Base-by-base conservation (phyloP, 2,888 invertebrate genomes). In the Autographa gamma region DNA sequence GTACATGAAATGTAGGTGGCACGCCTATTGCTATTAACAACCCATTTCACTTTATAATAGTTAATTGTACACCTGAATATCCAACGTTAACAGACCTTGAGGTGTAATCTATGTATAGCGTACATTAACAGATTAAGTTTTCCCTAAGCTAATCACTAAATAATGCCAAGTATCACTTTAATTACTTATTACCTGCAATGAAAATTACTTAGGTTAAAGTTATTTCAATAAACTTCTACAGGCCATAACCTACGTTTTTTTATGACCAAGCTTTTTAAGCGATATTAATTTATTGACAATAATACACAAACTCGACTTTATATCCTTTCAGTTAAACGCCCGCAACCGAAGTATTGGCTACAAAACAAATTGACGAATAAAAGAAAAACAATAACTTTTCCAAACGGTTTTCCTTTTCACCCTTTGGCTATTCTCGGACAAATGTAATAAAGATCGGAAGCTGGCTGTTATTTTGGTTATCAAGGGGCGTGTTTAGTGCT, bases 361-460 rank as follows among this genome's bases (percentile, higher is more conserved):
- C 38, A 38, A 38, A 38, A 38, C 38, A 9, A 11, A 38, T 11
- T 38, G 11, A 38, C 38, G 38, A 38, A 38, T 14, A 48, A 48
- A 48, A n/a, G n/a, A 48, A 48, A 8, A n/a, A 5, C 5, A 48
- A n/a, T 48, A 48, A n/a, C 48, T n/a, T n/a, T 48, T n/a, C 38
- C n/a, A n/a, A 5, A 48, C n/a, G n/a, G 1, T 48, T 48, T 48
- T 19, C 54, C 25, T 56, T 16, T 56, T 56, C 9, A 19, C 54
- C 25, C 25, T 56, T 56, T 19, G 13, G 25, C 54, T 25, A 56
- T 56, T 56, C 8, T 19, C 3, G 19, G 25, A n/a, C n/a, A 56
- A 56, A 56, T 54, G 19, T 54, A 54, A 54, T 54, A 54, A 54
- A 54, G 19, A 11, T 56, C 54, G 54, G 54, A 56, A 56, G 54